These are phyloP conservation scores for Oscheius sp. DNA, from an alignment of 1,140 invertebrate species.

Conservation along the genomic window DNA sequence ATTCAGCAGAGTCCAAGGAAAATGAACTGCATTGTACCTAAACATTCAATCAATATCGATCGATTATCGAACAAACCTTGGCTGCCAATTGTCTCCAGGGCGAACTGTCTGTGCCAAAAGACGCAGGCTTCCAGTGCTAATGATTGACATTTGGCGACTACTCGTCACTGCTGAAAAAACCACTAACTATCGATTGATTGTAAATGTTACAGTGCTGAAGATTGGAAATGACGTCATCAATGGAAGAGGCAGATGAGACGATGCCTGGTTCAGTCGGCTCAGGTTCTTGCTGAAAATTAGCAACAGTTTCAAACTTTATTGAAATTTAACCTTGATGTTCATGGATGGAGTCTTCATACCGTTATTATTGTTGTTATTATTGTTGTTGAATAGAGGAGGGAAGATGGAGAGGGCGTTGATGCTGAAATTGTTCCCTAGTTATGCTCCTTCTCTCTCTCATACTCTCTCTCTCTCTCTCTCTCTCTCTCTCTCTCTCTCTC, in stretches of 20 bases:
- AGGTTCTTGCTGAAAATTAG: too few relatives aligned
- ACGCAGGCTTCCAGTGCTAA: constrained; percentile 4
- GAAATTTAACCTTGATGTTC: too few relatives aligned
- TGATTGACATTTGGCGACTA: constrained; percentile 8
- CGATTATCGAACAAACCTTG: too few relatives aligned
- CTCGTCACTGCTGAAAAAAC: constrained; percentile 13
- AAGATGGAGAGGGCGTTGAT: constrained; percentile 23
- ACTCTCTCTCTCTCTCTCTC: too few relatives aligned
- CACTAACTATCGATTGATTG: too few relatives aligned
- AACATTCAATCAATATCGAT: too few relatives aligned
- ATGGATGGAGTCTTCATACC: background rate
- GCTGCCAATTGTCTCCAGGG: constrained; percentile 38
- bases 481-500: too few relatives aligned
- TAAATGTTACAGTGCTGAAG: too few relatives aligned
- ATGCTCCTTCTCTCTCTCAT: too few relatives aligned
- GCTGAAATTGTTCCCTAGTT: too few relatives aligned
- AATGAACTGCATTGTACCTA: background rate
- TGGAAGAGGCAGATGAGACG: constrained; percentile 11
- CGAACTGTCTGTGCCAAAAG: constrained; percentile 25
- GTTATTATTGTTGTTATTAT: background rate
- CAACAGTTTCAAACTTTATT: too few relatives aligned
- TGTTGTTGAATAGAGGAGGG: constrained; percentile 7
- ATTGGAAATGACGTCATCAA: background rate
- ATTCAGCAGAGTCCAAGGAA: constrained; percentile 33
- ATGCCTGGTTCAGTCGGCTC: background rate